phyloP scores from a whole-genome alignment of 2,797 vertebrate species.

The Emys orbicularis region DNA sequence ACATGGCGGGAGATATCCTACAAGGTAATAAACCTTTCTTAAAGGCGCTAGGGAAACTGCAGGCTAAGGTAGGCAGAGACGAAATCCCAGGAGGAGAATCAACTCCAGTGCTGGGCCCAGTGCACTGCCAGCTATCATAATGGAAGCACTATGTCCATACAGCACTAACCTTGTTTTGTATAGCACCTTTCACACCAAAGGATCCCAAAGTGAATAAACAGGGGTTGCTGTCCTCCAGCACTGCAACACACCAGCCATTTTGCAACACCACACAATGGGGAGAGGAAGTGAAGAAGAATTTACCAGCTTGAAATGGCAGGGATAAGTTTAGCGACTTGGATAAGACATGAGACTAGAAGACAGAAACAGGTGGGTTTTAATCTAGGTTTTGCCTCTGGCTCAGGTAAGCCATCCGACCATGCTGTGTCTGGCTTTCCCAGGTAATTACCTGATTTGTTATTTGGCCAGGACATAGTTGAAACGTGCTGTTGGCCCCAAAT shows the following conservation, averaged over 20 bases:
- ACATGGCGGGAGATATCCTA: background rate
- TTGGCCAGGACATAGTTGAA: background rate
- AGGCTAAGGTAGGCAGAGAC: background rate
- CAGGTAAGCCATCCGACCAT: background rate
- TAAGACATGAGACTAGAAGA: background rate
- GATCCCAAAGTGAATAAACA: background rate
- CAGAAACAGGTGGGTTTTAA: background rate
- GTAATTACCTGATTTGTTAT: background rate
- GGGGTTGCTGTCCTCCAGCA: background rate
- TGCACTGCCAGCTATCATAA: background rate
- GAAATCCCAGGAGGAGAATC: background rate
- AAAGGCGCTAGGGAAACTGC: slow-evolving; percentile 13
- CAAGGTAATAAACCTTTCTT: background rate
- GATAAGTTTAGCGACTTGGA: background rate
- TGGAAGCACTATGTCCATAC: background rate
- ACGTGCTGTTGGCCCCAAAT: background rate
- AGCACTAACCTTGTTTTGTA: background rate
- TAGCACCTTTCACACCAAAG: background rate
- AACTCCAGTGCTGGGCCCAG: background rate
- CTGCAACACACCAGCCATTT: background rate
- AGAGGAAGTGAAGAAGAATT: accelerated
- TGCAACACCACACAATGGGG: background rate
- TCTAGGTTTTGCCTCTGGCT: background rate
- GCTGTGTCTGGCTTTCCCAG: background rate
- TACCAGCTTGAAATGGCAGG: background rate